These are phyloP conservation scores for Drosophila lowei DNA, from an alignment of 1,140 invertebrate genomes.

Conservation along the genomic window DNA sequence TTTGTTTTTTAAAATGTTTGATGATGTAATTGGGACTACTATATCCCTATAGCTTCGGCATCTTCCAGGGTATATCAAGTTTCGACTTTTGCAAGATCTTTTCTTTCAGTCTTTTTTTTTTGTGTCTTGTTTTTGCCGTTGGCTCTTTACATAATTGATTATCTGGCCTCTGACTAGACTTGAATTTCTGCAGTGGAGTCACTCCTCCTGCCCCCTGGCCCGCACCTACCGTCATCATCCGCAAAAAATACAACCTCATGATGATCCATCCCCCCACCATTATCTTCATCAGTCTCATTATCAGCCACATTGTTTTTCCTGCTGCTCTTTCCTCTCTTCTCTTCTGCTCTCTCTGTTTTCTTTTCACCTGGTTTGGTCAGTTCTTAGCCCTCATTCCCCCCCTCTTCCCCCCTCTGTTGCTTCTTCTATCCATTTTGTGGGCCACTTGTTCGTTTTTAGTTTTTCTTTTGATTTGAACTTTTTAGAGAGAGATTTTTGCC, in stretches of 20 bases:
- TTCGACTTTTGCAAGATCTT: too few species aligned
- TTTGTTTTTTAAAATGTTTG: too few species aligned
- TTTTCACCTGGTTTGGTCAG: constrained; percentile 21
- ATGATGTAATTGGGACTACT: too few species aligned
- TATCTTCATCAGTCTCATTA: constrained; percentile 12
- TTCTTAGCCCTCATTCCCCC: not conserved
- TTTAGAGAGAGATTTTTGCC: constrained; percentile 45
- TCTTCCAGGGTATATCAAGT: too few species aligned
- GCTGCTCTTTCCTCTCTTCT: not conserved
- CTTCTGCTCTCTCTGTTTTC: too few species aligned
- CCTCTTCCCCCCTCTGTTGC: too few species aligned
- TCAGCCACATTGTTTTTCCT: constrained; percentile 22
- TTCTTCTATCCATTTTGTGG: not conserved
- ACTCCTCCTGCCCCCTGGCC: not conserved
- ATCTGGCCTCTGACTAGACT: constrained; percentile 48
- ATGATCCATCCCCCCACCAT: not conserved
- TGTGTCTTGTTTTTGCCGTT: constrained; percentile 1
- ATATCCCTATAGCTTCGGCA: too few species aligned
- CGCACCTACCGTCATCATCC: not conserved
- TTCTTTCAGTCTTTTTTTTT: constrained; percentile 10
- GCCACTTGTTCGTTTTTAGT: constrained; percentile 1
- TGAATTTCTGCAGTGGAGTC: constrained; percentile 7
- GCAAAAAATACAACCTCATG: too few species aligned
- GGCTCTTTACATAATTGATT: constrained; percentile 73
- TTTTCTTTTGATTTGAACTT: constrained; percentile 54